Base-by-base conservation (phyloP, 2,888 invertebrate species). In the Ectemnius cavifrons region DNA sequence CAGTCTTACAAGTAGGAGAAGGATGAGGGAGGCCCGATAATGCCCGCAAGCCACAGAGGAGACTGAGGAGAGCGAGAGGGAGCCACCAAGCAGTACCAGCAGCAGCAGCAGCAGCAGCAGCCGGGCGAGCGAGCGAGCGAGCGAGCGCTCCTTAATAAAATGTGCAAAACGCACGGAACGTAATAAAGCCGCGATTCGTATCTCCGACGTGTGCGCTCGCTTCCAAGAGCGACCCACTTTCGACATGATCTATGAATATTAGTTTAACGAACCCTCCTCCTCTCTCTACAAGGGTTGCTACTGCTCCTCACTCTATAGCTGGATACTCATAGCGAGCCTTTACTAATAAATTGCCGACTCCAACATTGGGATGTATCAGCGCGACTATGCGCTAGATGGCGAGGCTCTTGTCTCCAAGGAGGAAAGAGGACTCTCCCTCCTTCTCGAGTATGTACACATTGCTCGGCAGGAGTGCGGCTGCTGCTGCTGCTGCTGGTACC, bases 261-360 rank as follows among this genome's bases (percentile, higher is more conserved):
- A 73, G 73, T 64, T 66, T 76, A 76, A 73, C 75, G 73, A 76
- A 76, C 73, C 69, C 69, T 49, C 47, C n/a, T 18, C n/a, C 62
- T 37, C n/a, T 18, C 62, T 37, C 37, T 37, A 37, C 37, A 8
- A 37, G 37, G 11, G 37, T 8, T 11, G 37, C 37, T 37, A 1
- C 37, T 8, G 37, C 37, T 37, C 37, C 37, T 37, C 37, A 37
- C 37, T 37, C 37, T 37, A 37, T 37, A 37, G 37, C 37, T 8
- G 37, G 37, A 37, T 37, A 37, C 37, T 37, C 37, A 37, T 37
- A 37, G 37, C 37, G 8, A 8, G 37, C 37, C 37, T 37, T 37
- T 37, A 37, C 37, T 37, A 37, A 37, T 37, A 37, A 37, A 37
- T 37, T 37, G 5, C 37, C 37, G 37, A 37, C 37, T 37, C 37